Percentiles rank a stretch among this genome's conserved stretches.
These are phyloP conservation scores for Catocala fraxini DNA, from an alignment of 2,888 invertebrate species.

Conservation along the genomic window DNA sequence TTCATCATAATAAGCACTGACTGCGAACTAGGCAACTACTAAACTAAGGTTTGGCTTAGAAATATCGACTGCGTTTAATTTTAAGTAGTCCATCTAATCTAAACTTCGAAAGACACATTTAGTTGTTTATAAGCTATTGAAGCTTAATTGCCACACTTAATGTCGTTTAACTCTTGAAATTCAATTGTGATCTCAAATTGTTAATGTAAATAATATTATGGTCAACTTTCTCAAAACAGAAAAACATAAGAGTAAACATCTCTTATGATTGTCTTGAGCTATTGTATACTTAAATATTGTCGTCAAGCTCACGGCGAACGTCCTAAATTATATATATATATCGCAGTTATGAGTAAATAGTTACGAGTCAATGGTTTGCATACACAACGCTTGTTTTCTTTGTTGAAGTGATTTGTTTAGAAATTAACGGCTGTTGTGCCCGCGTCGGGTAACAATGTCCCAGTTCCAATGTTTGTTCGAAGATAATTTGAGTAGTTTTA, in stretches of 20 bases:
- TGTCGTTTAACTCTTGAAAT: too few relatives aligned
- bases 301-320: conserved; percentile 28
- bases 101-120: too few relatives aligned
- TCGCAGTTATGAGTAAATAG: conserved; percentile 63
- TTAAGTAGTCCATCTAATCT: too few relatives aligned
- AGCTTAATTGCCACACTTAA: too few relatives aligned
- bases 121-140: too few relatives aligned
- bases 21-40: too few relatives aligned
- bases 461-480: conserved; percentile 32
- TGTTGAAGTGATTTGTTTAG: conserved; percentile 62
- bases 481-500: conserved; percentile 39
- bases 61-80: too few relatives aligned
- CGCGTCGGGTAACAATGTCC: conserved; percentile 33
- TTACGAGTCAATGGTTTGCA: conserved; percentile 51
- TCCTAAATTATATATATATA: conserved; percentile 64
- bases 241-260: conserved; percentile 8
- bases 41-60: too few relatives aligned
- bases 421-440: conserved; percentile 57
- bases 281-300: conserved; percentile 6
- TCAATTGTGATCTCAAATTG: neutral
- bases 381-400: conserved; percentile 54
- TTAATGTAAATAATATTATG: neutral
- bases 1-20: too few relatives aligned
- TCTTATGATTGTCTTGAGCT: neutral
- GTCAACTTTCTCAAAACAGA: neutral